Conservation (phyloP, 2,113 vertebrate genomes). For the Aegypius monachus region DNA sequence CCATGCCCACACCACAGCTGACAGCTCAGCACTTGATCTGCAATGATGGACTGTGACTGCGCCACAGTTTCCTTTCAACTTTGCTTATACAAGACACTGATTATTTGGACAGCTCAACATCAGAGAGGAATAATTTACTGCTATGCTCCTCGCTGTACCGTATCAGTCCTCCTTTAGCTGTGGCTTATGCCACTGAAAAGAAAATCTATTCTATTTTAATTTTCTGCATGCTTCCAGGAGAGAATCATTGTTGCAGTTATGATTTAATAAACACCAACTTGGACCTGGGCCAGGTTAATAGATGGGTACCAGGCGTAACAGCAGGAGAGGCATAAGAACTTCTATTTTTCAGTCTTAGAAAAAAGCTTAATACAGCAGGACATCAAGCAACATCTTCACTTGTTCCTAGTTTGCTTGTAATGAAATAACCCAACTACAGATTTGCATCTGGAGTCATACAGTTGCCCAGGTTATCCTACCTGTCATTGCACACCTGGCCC, state of each 20-base stretch:
- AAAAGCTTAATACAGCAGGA: not conserved
- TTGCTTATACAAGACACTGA: not conserved
- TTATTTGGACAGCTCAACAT: not conserved
- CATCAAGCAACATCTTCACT: not conserved
- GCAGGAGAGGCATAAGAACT: not conserved
- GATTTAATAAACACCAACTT: constrained; percentile 30
- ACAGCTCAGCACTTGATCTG: not conserved
- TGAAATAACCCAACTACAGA: not conserved
- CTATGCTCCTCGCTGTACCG: not conserved
- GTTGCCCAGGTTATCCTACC: not conserved
- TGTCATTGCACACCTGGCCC: not conserved
- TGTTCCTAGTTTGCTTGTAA: not conserved
- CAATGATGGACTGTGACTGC: not conserved
- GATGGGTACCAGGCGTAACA: not conserved
- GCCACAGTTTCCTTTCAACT: not conserved
- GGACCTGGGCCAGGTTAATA: not conserved
- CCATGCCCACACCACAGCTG: not conserved
- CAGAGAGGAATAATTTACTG: constrained; percentile 15
- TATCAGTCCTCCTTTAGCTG: not conserved
- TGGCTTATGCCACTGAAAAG: not conserved
- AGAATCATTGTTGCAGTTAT: not conserved
- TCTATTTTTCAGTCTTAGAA: not conserved
- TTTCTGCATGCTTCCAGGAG: not conserved
- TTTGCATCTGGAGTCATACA: not conserved
- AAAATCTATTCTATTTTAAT: constrained; percentile 28